phyloP scores from a whole-genome alignment of 2,888 invertebrate species.

The Drosophila kambysellisi region DNA sequence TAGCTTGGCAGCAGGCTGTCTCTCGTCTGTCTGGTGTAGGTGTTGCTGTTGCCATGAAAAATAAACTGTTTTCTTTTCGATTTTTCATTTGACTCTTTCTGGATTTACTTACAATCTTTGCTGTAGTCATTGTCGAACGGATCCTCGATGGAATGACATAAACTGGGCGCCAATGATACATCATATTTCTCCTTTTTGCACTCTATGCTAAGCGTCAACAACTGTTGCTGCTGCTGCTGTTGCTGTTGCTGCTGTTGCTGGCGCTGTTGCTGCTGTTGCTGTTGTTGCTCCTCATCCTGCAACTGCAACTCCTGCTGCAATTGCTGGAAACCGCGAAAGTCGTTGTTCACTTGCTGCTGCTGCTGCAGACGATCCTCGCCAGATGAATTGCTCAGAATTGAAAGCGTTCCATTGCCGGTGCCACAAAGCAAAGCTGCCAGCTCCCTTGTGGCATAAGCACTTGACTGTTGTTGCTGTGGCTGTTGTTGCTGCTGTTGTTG shows the following conservation, averaged over 20 bases:
- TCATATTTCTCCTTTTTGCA: conserved; percentile 83
- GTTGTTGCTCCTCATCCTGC: conserved; percentile 69
- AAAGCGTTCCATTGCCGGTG: conserved; percentile 70
- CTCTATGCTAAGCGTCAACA: conserved; percentile 79
- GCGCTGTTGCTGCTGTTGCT: conserved; percentile 56
- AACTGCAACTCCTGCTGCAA: conserved; percentile 69
- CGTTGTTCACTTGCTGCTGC: conserved; percentile 52
- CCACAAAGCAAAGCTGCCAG: conserved; percentile 80
- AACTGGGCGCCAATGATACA: conserved; percentile 67
- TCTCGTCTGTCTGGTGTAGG: conserved; percentile 27
- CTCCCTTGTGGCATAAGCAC: conserved; percentile 73
- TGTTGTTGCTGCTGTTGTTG: conserved; percentile 62
- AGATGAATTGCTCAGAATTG: conserved; percentile 65
- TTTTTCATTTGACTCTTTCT: neutral
- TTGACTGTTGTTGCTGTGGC: conserved; percentile 47
- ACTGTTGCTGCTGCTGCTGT: conserved; percentile 69
- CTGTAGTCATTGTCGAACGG: conserved; percentile 83
- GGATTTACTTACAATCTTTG: conserved; percentile 84
- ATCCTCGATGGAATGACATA: conserved; percentile 84
- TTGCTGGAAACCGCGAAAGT: conserved; percentile 59
- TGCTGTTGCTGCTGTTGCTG: conserved; percentile 64
- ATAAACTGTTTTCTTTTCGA: neutral
- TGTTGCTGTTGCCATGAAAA: conserved; percentile 8
- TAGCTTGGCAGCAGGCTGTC: conserved; percentile 40
- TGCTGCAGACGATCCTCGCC: conserved; percentile 56